Percentiles rank a stretch among this genome's conserved stretches.
Conservation (phyloP, 2,797 vertebrate genomes). For the Pangasius sanitwongsei region DNA sequence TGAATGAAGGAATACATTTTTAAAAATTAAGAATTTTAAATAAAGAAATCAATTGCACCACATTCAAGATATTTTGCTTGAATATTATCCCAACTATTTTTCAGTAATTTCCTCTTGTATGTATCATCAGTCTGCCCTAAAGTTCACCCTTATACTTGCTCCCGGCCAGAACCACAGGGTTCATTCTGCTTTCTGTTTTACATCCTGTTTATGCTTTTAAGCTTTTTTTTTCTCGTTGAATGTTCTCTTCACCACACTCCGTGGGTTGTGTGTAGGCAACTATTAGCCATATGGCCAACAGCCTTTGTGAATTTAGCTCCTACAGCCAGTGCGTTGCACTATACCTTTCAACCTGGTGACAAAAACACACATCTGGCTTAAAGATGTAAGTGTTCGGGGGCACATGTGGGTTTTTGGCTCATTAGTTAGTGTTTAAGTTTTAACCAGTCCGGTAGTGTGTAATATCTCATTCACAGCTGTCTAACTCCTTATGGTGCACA, state of each 20-base stretch:
- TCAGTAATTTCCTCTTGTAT: not conserved
- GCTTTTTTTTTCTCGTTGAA: not conserved
- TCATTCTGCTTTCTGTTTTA: slow-evolving; percentile 17
- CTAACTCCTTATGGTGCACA: slow-evolving; percentile 8
- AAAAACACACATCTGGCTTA: slow-evolving; percentile 27
- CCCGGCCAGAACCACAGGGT: not conserved
- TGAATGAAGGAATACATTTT: not conserved
- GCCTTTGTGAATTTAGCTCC: not conserved
- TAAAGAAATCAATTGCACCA: not conserved
- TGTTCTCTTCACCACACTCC: not conserved
- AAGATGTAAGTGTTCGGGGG: not conserved
- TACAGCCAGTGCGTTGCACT: not conserved
- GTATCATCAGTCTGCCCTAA: not conserved
- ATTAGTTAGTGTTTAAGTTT: slow-evolving; percentile 23
- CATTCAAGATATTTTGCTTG: not conserved
- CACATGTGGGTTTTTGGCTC: slow-evolving; percentile 47
- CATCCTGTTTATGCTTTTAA: not conserved
- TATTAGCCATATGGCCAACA: slow-evolving; percentile 41
- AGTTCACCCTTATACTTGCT: not conserved
- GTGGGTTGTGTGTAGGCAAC: slow-evolving; percentile 14
- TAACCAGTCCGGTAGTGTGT: slow-evolving; percentile 21
- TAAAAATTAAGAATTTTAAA: not conserved
- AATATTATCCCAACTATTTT: not conserved
- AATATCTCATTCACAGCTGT: slow-evolving; percentile 10
- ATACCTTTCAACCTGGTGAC: not conserved